These are phyloP conservation scores for Harpalus rufipes DNA, from an alignment of 2,888 invertebrate species.

Conservation along the genomic window DNA sequence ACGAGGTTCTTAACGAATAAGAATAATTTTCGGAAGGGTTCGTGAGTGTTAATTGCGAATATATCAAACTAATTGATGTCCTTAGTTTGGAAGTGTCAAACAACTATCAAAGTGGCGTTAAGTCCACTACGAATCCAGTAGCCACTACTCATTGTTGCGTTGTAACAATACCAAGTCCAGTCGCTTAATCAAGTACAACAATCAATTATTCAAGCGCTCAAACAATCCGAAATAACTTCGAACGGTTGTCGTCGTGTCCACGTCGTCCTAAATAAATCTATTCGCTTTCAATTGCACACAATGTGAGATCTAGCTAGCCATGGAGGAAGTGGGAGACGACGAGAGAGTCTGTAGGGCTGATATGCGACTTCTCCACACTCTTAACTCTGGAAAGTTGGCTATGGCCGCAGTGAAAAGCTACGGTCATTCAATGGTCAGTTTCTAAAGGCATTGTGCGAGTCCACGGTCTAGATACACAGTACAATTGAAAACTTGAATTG, in stretches of 20 bases:
- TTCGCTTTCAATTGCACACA: constrained; percentile 54
- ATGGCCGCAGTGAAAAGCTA: constrained; percentile 42
- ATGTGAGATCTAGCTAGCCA: constrained; percentile 32
- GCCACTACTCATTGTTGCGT: constrained; percentile 11
- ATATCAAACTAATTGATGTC: too few relatives aligned
- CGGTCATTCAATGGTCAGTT: constrained; percentile 62
- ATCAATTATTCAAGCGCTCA: constrained; percentile 65
- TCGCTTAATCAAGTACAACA: constrained; percentile 63
- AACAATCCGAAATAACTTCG: constrained; percentile 66
- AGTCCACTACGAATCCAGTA: background rate
- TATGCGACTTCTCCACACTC: constrained; percentile 55
- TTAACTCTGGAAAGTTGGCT: constrained; percentile 54
- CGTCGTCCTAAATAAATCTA: constrained; percentile 61
- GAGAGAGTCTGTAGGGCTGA: constrained; percentile 16
- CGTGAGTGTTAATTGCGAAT: too few relatives aligned
- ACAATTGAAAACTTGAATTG: constrained; percentile 65
- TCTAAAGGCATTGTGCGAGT: constrained; percentile 50
- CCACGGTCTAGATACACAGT: constrained; percentile 57
- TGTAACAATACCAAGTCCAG: constrained; percentile 48
- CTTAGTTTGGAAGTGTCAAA: background rate
- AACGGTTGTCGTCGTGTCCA: constrained; percentile 45
- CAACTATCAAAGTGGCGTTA: background rate
- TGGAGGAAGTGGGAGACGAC: background rate
- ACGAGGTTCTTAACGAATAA: too few relatives aligned
- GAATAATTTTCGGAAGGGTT: too few relatives aligned